Base-by-base conservation (phyloP, 1,140 invertebrate genomes). In the Saxidomus purpurata region DNA sequence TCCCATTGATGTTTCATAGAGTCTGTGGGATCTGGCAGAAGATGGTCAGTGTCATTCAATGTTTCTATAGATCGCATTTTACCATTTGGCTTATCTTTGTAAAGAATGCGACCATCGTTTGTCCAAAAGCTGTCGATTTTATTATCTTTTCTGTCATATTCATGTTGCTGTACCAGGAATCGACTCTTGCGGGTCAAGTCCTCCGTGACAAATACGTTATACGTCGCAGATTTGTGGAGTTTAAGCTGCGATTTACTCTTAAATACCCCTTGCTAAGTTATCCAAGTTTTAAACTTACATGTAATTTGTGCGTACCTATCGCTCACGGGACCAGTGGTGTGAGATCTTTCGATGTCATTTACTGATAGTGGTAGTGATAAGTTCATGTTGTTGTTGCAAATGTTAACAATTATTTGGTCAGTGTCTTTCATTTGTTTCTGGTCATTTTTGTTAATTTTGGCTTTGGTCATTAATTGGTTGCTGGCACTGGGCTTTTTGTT, bases 351-450 rank as follows among this genome's bases (percentile, higher is more conserved):
- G n/a, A 76, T 76, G 11, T 76, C 71, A 6, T 43, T 25, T 38
- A 49, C 19, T 31, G 8, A 15, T 49, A 49, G 22, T 6, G 43
- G 43, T 2, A 22, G 43, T 6, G 2, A 2, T 43, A 49, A 43
- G 36, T 76, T 76, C 71, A 76, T 40, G 6, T 40, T 76, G 13
- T 76, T 25, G 36, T 43, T 76, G 25, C 71, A 76, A n/a, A 76
- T 76, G 43, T 76, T 40, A 11, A 76, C 1, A 3, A 67, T 25
- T 11, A 67, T 31, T 28, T 31, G 74, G 28, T 47, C 38, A 19
- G 74, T 77, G 49, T 77, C 25, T 4, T 31, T 28, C 17, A 28
- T 38, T 6, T 17, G 22, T 43, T 74, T 36, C 31, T 28, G 17
- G 40, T 74, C 34, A 55, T 15, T 19, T 47, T n/a, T 55, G n/a